Percentiles rank a stretch among this genome's conserved stretches.
Conservation (phyloP, 2,888 invertebrate genomes). For the Epirrhoe tristata region DNA sequence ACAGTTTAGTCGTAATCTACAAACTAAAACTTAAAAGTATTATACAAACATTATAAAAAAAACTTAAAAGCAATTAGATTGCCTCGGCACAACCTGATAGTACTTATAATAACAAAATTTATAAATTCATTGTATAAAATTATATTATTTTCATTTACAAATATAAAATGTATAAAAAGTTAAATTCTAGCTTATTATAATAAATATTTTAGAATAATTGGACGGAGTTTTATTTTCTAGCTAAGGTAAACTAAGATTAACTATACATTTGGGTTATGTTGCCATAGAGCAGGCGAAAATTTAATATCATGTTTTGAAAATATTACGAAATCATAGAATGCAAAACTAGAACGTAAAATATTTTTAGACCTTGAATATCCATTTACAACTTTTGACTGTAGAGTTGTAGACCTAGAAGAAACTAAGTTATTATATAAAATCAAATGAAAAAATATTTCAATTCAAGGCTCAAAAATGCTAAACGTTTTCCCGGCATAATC, state of each 20-base stretch:
- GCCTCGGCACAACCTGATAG: constrained; percentile 74
- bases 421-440: too few species aligned
- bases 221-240: constrained; percentile 59
- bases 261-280: constrained; percentile 78
- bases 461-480: too few species aligned
- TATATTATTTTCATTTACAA: constrained; percentile 51
- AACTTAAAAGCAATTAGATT: constrained; percentile 72
- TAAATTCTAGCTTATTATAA: constrained; percentile 49
- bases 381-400: background rate
- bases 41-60: constrained; percentile 52
- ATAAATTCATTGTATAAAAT: constrained; percentile 42
- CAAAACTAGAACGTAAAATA: background rate
- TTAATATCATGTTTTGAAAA: background rate
- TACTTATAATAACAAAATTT: constrained; percentile 48
- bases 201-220: constrained; percentile 58
- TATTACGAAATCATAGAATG: constrained; percentile 7
- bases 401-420: too few species aligned
- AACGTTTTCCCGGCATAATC: too few species aligned
- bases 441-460: too few species aligned
- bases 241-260: constrained; percentile 52
- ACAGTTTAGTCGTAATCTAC: constrained; percentile 38
- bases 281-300: constrained; percentile 41
- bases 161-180: constrained; percentile 52
- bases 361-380: background rate
- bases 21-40: constrained; percentile 41